Conservation (phyloP, 1,140 invertebrate species). For the Pogonognathellus flavescens region DNA sequence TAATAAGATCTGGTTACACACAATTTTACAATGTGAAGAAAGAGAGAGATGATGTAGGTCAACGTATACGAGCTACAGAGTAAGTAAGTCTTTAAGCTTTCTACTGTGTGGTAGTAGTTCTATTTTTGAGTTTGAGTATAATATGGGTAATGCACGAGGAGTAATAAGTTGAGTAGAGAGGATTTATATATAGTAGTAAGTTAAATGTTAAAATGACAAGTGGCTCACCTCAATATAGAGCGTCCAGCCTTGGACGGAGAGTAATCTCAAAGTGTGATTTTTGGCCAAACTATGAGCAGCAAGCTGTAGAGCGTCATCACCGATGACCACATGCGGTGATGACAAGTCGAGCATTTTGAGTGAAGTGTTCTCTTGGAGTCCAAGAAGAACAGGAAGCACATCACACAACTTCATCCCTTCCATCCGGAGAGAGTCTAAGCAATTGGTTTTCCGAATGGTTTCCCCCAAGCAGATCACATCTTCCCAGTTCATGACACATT, state of each 20-base stretch:
- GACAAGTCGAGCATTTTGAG: slow-evolving; percentile 74
- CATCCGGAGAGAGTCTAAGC: slow-evolving; percentile 73
- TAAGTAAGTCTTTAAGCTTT: slow-evolving; percentile 27
- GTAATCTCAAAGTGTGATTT: slow-evolving; percentile 72
- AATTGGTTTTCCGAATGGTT: slow-evolving; percentile 72
- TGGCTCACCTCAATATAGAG: slow-evolving; percentile 73
- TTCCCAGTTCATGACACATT: slow-evolving; percentile 72
- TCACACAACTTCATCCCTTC: slow-evolving; percentile 72
- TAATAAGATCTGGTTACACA: no score
- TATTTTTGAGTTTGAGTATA: neutral
- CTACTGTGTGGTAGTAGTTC: neutral
- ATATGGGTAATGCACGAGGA: neutral
- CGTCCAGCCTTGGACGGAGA: slow-evolving; percentile 75
- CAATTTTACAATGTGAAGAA: no score
- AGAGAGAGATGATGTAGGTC: neutral
- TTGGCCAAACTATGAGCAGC: slow-evolving; percentile 73
- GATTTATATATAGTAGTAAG: neutral
- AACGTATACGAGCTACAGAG: neutral
- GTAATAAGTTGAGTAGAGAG: neutral
- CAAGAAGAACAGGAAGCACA: slow-evolving; percentile 73
- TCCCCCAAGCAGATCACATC: slow-evolving; percentile 75
- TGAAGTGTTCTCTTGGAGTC: slow-evolving; percentile 72
- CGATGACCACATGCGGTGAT: slow-evolving; percentile 73
- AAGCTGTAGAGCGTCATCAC: slow-evolving; percentile 73
- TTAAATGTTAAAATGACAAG: slow-evolving; percentile 20